phyloP scores from a whole-genome alignment of 2,888 invertebrate genomes.

The Synergus itoensis region DNA sequence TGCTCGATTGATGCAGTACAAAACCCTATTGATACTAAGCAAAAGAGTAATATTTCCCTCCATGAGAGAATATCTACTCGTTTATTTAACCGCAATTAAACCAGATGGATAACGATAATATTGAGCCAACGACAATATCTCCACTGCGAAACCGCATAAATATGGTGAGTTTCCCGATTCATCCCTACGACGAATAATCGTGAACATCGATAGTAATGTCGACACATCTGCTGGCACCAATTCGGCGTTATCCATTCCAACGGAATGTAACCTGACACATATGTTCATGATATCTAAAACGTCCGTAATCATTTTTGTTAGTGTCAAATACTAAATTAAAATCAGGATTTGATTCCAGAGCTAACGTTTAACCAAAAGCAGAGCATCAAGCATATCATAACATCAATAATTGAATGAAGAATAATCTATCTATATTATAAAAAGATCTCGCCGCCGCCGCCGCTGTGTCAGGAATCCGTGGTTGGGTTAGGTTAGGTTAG shows the following conservation, averaged over 20 bases:
- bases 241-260: not conserved
- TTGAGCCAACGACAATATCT: constrained; percentile 9
- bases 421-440: too few species aligned
- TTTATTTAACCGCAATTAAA: constrained; percentile 31
- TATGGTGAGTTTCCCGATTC: constrained; percentile 14
- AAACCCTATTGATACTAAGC: not conserved
- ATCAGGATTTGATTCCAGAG: too few species aligned
- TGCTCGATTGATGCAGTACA: not conserved
- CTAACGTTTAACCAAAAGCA: too few species aligned
- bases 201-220: constrained; percentile 6
- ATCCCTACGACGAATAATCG: constrained; percentile 2
- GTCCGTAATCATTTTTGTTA: constrained; percentile 6
- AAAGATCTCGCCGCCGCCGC: too few species aligned
- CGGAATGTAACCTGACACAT: not conserved
- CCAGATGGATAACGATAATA: constrained; percentile 23
- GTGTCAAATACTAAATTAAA: too few species aligned
- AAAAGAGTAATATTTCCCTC: not conserved
- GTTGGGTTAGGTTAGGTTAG: too few species aligned
- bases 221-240: not conserved
- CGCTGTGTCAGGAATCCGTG: too few species aligned
- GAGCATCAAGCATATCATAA: too few species aligned
- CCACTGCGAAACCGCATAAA: constrained; percentile 5
- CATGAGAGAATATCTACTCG: not conserved
- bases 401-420: too few species aligned
- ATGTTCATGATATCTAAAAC: constrained; percentile 19